Evolutionary conservation across 2,888 invertebrate genomes (phyloP), one percentile per base, ranked within the genome.

Genomic region (Rhopalosiphum nymphaeae): DNA sequence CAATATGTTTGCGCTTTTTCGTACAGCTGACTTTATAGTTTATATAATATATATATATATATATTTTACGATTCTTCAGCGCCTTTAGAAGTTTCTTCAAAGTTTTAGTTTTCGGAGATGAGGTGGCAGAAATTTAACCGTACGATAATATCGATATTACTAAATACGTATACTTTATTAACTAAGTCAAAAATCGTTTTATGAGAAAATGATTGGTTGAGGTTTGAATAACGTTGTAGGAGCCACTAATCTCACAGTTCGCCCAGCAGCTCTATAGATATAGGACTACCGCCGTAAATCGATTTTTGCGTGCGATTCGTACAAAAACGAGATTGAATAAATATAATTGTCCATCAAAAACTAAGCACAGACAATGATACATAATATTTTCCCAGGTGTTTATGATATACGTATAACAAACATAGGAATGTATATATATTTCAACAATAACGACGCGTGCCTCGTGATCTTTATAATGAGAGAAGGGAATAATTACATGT

Each of bases 401-500:
- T 36, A 53, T 53, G n/a, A 21, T 21, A 36, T 36, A 21, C 36
- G 21, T 78, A 78, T 21, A 78, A 78, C 36, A 78, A 21, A 1
- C 78, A 36, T 36, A 78, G n/a, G 16, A 36, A n/a, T n/a, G 10
- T 61, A 3, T 61, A 29, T 78, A 78, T 36, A 78, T 78, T 78
- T 78, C 78, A 21, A 78, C 78, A 78, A 78, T 36, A 36, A 78
- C 78, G 78, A 29, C 26, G 10, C 84, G 42, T 36, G 42, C 46
- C 53, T 56, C 53, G 44, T n/a, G 21, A 36, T 4, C 29, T 44
- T 4, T 46, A 46, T 78, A 46, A 87, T 85, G 85, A 91, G 91
- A n/a, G 86, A 86, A 53, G 57, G 53, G 26, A 42, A 61, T 49
- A 61, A 91, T 91, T 91, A 29, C 42, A n/a, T n/a, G 49, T 89